Evolutionary conservation across 2,888 invertebrate species (phyloP), one percentile per base, ranked within the genome.

Genomic region (Mesochorus sp.): DNA sequence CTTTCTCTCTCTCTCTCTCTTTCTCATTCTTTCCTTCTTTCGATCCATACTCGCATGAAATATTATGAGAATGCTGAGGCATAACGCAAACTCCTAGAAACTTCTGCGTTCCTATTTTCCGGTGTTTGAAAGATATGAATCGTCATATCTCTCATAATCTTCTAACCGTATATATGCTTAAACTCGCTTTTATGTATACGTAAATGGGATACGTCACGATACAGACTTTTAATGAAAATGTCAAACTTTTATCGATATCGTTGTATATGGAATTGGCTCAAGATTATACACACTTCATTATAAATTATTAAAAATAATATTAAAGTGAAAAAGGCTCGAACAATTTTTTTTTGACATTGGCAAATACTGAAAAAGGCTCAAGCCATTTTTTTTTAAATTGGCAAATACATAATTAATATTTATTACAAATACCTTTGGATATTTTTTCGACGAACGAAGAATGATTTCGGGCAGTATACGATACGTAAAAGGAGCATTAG

Each of bases 101-200:
- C 82, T 86, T 72, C 85, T 89, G 83, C 83, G 86, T 82, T 82
- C 88, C 88, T 89, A 87, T 85, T 85, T 87, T 85, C 75, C 81
- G 72, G 82, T 80, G 82, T 86, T 82, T 80, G 81, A 85, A 82
- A 89, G 89, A 89, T 89, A 89, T 88, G 89, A 88, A 88, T 88
- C 85, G 84, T 79, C 81, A 84, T 82, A 85, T 83, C 83, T 77
- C 24, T 67, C 70, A 74, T 66, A 75, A 59, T 62, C 66, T 74
- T 66, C 39, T 44, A 42, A 42, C 57, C 44, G 34, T 10, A 31
- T 28, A 42, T 24, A 57, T 17, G 5, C 31, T 17, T 26, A 26
- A 31, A 34, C 28, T 26, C 17, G 4, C n/a, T 12, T 34, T 39
- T 17, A 37, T 12, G 37, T 37, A 37, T 2, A n/a, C 37, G 12